Evolutionary conservation across 2,797 vertebrate genomes (phyloP).

Genomic region (Emys orbicularis): DNA sequence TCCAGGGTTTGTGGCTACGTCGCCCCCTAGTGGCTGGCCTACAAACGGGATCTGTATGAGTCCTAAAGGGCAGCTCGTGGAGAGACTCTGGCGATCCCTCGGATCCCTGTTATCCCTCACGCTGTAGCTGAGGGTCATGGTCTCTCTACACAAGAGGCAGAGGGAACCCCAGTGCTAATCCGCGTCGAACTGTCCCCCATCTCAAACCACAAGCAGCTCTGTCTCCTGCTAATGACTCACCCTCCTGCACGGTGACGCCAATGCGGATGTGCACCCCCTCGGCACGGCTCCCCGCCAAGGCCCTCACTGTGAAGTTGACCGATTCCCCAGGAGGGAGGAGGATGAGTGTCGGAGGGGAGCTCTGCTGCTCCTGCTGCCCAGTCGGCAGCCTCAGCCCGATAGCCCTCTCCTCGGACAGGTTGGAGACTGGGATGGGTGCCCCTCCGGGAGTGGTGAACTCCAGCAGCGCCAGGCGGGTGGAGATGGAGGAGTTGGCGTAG

Average conservation of each 20-base stretch:
- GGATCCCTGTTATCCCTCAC: neutral
- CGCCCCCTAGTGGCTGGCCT: neutral
- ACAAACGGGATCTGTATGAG: neutral
- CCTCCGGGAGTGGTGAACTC: slow-evolving; percentile 83
- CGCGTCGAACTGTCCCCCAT: neutral
- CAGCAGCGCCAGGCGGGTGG: slow-evolving; percentile 83
- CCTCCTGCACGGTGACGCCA: slow-evolving; percentile 80
- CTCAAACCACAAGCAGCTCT: neutral
- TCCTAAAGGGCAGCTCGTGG: neutral
- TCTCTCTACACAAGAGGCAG: neutral
- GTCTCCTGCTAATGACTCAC: slow-evolving; percentile 59
- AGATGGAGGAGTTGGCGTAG: slow-evolving; percentile 77
- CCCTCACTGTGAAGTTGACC: slow-evolving; percentile 79
- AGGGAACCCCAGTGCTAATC: neutral
- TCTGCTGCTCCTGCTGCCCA: neutral
- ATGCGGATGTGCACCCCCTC: slow-evolving; percentile 83
- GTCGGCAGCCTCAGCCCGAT: slow-evolving; percentile 78
- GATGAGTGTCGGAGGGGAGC: neutral
- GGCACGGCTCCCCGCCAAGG: slow-evolving; percentile 63
- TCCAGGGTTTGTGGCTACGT: neutral
- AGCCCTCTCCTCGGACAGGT: slow-evolving; percentile 78
- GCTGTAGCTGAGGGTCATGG: neutral
- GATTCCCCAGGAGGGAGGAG: slow-evolving; percentile 64
- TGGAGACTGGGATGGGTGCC: slow-evolving; percentile 73
- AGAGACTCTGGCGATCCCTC: neutral